phyloP scores from a whole-genome alignment of 2,888 invertebrate genomes.

The Eudasyphora cyanicolor region DNA sequence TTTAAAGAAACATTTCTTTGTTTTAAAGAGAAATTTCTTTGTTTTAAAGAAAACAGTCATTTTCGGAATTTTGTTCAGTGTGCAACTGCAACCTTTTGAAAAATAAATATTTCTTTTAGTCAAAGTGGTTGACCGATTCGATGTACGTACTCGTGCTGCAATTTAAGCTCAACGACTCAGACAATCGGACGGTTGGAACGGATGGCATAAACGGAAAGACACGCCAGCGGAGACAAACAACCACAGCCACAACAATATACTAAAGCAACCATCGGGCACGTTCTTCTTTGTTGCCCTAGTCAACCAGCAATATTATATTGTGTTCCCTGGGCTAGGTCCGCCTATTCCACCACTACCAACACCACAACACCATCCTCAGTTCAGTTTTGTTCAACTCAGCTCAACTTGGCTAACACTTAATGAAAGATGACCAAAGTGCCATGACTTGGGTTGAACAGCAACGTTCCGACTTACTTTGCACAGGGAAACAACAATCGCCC shows the following conservation, averaged over 20 bases:
- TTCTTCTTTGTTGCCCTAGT: background rate
- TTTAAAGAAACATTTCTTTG: too few species aligned
- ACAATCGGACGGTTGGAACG: slow-evolving; percentile 50
- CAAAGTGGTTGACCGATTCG: too few species aligned
- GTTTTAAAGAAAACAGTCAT: too few species aligned
- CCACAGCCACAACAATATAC: slow-evolving; percentile 7
- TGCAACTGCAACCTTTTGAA: too few species aligned
- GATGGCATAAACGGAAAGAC: slow-evolving; percentile 26
- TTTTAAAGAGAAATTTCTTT: too few species aligned
- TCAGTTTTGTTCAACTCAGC: too few species aligned
- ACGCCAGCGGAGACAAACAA: slow-evolving; percentile 6
- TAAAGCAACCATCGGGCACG: too few species aligned
- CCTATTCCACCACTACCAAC: background rate
- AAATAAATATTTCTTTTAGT: too few species aligned
- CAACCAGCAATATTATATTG: background rate
- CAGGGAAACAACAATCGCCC: slow-evolving; percentile 26
- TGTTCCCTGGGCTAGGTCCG: background rate
- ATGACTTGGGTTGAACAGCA: slow-evolving; percentile 39
- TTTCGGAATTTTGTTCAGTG: too few species aligned
- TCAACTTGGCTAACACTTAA: slow-evolving; percentile 26
- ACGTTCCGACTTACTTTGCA: background rate
- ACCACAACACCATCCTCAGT: background rate
- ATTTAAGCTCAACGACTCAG: too few species aligned
- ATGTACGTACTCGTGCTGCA: too few species aligned
- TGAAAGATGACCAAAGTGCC: slow-evolving; percentile 46